These are phyloP conservation scores for Tamias sibiricus DNA, from an alignment of 2,113 vertebrate species.

Conservation along the genomic window DNA sequence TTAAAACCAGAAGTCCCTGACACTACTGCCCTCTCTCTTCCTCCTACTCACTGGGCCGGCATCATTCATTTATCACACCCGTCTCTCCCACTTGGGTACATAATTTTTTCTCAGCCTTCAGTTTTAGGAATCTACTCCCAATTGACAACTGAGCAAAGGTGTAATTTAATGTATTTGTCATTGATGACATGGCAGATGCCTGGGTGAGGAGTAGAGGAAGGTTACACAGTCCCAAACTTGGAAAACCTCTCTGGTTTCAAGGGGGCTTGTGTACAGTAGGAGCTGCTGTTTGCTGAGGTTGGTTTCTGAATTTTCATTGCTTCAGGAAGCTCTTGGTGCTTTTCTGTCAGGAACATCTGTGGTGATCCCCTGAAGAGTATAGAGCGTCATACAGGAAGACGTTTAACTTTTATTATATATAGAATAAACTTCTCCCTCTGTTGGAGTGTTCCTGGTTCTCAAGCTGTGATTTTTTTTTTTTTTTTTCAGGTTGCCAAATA, in stretches of 20 bases:
- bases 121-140: not conserved
- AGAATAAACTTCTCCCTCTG: not conserved
- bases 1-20: not conserved
- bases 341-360: not conserved
- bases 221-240: not conserved
- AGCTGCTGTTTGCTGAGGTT: not conserved
- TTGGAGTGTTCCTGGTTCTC: not conserved
- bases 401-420: not conserved
- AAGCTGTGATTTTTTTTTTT: not conserved
- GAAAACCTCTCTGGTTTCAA: not conserved
- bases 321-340: not conserved
- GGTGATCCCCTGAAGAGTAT: not conserved
- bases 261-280: not conserved
- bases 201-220: not conserved
- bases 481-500: not conserved
- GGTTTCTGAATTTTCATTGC: not conserved
- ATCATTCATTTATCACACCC: not conserved
- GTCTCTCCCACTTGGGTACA: not conserved
- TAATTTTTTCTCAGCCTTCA: not conserved
- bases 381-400: not conserved
- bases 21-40: not conserved
- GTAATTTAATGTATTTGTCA: not conserved
- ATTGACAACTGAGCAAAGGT: not conserved
- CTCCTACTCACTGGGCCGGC: not conserved
- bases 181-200: not conserved